Evolutionary conservation across 2,113 vertebrate genomes (phyloP).

Genomic region (Ardeotis arabs): DNA sequence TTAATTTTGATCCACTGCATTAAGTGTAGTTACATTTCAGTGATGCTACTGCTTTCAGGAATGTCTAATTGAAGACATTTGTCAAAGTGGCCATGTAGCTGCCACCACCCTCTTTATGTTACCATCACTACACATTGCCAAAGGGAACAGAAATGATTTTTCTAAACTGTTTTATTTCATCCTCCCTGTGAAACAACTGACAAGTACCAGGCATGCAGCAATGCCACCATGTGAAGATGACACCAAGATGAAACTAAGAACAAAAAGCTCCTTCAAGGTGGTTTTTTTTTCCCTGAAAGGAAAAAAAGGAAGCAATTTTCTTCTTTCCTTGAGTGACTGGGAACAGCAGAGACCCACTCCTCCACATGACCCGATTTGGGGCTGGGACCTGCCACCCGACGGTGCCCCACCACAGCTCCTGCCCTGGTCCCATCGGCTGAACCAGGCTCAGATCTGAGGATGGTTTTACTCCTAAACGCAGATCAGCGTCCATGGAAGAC

Average conservation of each 20-base stretch:
- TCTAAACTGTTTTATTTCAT: not conserved
- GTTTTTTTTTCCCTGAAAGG: not conserved
- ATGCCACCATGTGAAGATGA: not conserved
- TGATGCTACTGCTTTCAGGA: not conserved
- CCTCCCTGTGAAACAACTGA: not conserved
- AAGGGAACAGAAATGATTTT: not conserved
- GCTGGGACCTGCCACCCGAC: not conserved
- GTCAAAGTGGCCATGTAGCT: accelerated
- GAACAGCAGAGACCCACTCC: not conserved
- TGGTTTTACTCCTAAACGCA: not conserved
- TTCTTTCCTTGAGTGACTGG: not conserved
- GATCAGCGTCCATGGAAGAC: not conserved
- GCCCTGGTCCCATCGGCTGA: not conserved
- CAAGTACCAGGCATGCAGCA: not conserved
- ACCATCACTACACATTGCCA: not conserved
- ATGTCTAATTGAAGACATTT: not conserved
- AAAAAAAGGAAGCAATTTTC: not conserved
- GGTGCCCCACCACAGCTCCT: not conserved
- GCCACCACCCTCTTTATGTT: not conserved
- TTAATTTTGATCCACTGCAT: not conserved
- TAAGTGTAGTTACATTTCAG: not conserved
- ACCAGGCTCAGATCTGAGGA: not conserved
- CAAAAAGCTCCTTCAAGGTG: not conserved
- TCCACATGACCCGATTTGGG: accelerated
- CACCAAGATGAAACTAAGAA: not conserved